Percentiles rank a stretch among this genome's conserved stretches.
These are phyloP conservation scores for Leptosomus discolor DNA, from an alignment of 2,113 vertebrate genomes.

Conservation along the genomic window DNA sequence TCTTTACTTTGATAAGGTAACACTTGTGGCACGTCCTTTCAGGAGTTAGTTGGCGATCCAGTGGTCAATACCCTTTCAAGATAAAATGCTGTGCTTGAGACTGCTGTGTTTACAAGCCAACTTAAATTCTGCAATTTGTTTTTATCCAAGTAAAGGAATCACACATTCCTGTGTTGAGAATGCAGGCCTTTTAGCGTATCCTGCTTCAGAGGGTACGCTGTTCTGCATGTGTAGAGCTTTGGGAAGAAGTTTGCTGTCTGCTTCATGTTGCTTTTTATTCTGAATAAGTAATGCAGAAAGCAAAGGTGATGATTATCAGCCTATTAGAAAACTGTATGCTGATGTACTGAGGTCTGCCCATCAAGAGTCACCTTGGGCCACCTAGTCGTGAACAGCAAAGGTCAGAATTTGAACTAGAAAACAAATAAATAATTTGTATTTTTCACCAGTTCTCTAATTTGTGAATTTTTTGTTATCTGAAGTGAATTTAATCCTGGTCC, in stretches of 20 bases:
- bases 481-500: not conserved
- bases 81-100: not conserved
- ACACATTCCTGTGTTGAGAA: not conserved
- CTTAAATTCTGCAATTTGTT: not conserved
- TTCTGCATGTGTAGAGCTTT: not conserved
- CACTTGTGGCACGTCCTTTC: not conserved
- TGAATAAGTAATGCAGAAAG: not conserved
- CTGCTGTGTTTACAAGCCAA: not conserved
- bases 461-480: not conserved
- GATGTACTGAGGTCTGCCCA: not conserved
- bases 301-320: not conserved
- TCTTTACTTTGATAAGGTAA: not conserved
- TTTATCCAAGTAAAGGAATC: not conserved
- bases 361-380: not conserved
- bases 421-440: not conserved
- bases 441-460: not conserved
- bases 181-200: not conserved
- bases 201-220: not conserved
- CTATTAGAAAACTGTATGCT: not conserved
- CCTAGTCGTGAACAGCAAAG: not conserved
- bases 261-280: not conserved
- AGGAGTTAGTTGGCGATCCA: not conserved
- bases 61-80: not conserved
- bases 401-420: not conserved
- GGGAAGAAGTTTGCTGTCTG: not conserved